These are phyloP conservation scores for Pseudococcus viburni DNA, from an alignment of 2,888 invertebrate species.

Conservation along the genomic window DNA sequence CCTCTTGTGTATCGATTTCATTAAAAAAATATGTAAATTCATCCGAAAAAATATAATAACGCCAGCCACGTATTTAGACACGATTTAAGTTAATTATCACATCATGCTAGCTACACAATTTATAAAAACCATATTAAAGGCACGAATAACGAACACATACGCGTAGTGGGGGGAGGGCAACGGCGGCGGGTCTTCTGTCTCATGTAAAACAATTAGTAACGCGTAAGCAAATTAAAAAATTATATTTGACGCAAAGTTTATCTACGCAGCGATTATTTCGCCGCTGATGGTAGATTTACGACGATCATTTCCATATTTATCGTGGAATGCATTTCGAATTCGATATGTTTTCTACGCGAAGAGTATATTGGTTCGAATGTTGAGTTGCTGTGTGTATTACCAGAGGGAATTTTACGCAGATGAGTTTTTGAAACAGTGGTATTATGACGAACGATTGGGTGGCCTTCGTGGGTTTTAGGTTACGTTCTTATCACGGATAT, in stretches of 20 bases:
- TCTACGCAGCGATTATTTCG: neutral
- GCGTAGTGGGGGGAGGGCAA: neutral
- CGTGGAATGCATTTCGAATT: neutral
- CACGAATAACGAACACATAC: conserved; percentile 38
- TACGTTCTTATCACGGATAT: neutral
- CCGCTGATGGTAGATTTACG: neutral
- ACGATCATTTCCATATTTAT: conserved; percentile 28
- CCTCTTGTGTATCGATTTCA: neutral
- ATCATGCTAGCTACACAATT: conserved; percentile 43
- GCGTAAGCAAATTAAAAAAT: conserved; percentile 21
- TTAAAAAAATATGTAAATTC: neutral
- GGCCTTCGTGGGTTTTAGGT: neutral
- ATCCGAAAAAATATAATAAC: neutral
- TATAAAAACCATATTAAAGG: conserved; percentile 14
- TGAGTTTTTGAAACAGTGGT: neutral
- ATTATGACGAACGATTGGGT: too few relatives aligned
- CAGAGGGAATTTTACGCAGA: neutral
- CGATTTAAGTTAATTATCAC: conserved; percentile 53
- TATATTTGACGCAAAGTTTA: neutral
- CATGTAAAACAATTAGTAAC: conserved; percentile 30
- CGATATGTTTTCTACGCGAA: neutral
- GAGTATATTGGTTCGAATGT: neutral
- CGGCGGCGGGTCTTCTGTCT: neutral
- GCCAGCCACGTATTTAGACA: neutral
- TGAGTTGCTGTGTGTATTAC: neutral